Evolutionary conservation across 2,113 vertebrate genomes (phyloP).

Genomic region (Hydrolagus affinis): DNA sequence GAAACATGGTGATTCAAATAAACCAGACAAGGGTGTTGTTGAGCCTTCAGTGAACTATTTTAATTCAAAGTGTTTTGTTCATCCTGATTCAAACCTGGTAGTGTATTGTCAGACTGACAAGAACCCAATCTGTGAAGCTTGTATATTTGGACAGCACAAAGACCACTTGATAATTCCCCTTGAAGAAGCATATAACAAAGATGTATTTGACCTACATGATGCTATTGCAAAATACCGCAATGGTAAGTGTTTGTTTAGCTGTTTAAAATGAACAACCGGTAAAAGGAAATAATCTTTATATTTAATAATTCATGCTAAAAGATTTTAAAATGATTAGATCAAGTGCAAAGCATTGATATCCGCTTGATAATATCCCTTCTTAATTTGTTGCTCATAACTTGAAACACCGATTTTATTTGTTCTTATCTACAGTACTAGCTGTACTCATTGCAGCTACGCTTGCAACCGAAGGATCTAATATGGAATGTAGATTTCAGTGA

Average conservation of each 20-base stretch:
- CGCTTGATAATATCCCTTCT: not conserved
- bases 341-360: not conserved
- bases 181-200: not conserved
- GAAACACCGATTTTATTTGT: not conserved
- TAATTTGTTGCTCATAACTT: not conserved
- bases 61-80: not conserved
- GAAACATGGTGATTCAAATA: not conserved
- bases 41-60: not conserved
- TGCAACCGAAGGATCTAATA: too few species aligned
- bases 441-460: too few species aligned
- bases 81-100: conserved; percentile 6
- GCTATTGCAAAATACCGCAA: conserved; percentile 18
- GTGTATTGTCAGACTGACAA: not conserved
- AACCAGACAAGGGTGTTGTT: not conserved
- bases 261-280: not conserved
- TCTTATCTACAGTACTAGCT: not conserved
- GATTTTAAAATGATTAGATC: not conserved
- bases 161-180: not conserved
- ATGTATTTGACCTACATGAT: not conserved
- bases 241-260: not conserved
- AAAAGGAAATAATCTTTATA: not conserved
- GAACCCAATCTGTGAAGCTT: not conserved
- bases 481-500: too few species aligned
- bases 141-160: conserved; percentile 2
- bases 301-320: not conserved